These are phyloP conservation scores for Eulithis prunata DNA, from an alignment of 2,888 invertebrate species.

Conservation along the genomic window DNA sequence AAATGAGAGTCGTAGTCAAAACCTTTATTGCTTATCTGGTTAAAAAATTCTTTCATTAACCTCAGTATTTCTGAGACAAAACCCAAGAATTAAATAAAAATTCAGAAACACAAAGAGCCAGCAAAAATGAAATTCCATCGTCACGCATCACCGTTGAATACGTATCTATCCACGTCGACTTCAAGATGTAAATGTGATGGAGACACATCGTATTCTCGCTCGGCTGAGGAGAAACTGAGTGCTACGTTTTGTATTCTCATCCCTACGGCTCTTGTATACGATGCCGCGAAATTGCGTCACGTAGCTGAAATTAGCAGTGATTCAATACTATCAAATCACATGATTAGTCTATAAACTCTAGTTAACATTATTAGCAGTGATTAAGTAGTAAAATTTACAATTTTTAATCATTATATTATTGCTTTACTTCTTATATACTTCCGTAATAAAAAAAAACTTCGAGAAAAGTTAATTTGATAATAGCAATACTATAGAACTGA, in stretches of 20 bases:
- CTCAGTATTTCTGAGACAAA: not conserved
- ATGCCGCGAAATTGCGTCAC: not conserved
- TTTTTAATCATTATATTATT: too few species aligned
- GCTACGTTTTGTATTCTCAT: constrained; percentile 67
- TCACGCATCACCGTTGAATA: constrained; percentile 66
- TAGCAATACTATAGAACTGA: too few species aligned
- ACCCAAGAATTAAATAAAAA: constrained; percentile 19
- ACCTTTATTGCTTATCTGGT: too few species aligned
- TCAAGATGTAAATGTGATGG: constrained; percentile 78
- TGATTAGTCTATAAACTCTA: too few species aligned
- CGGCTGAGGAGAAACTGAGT: constrained; percentile 62
- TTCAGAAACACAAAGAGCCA: constrained; percentile 46
- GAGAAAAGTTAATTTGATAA: too few species aligned
- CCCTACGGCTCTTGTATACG: constrained; percentile 47
- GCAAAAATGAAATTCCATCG: constrained; percentile 58
- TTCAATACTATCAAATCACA: too few species aligned
- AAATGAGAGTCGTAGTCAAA: too few species aligned
- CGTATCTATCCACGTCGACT: constrained; percentile 61
- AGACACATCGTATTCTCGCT: constrained; percentile 73
- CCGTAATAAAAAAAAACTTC: too few species aligned
- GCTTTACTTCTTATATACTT: too few species aligned
- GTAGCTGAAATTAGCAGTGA: not conserved
- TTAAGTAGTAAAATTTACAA: too few species aligned
- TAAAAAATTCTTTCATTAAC: too few species aligned
- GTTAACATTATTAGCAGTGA: too few species aligned